Conservation (phyloP, 2,888 invertebrate species). For the Spisula subtruncata region DNA sequence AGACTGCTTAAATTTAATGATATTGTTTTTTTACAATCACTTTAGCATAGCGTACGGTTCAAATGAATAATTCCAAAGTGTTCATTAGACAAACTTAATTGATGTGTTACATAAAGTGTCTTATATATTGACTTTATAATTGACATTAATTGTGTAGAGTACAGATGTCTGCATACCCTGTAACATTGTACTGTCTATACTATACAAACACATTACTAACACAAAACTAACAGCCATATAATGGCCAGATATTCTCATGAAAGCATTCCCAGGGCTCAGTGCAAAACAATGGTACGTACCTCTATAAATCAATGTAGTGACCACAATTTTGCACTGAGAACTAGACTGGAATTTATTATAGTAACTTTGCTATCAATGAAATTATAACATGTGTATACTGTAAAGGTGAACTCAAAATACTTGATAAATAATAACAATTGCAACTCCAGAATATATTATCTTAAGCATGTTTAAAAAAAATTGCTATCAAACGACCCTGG, state of each 20-base stretch:
- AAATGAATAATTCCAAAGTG: too few species aligned
- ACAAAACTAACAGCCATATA: not conserved
- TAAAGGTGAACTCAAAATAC: not conserved
- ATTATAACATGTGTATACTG: not conserved
- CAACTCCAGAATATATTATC: not conserved
- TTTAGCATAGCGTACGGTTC: too few species aligned
- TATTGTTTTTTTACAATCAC: too few species aligned
- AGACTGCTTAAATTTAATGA: too few species aligned
- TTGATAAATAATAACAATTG: not conserved
- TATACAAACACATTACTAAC: not conserved
- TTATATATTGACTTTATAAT: not conserved
- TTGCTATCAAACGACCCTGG: not conserved
- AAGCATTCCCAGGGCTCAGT: too few species aligned
- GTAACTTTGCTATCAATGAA: not conserved
- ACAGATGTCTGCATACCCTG: not conserved
- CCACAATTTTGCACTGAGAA: too few species aligned
- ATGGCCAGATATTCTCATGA: not conserved
- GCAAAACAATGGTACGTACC: too few species aligned
- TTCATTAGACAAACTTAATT: too few species aligned
- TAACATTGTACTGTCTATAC: not conserved
- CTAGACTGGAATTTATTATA: too few species aligned
- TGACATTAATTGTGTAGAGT: not conserved
- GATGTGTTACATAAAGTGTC: too few species aligned
- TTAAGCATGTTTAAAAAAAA: too few species aligned
- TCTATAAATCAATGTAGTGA: too few species aligned